These are phyloP conservation scores for Apeltes quadracus DNA, from an alignment of 2,113 vertebrate species.

Conservation along the genomic window DNA sequence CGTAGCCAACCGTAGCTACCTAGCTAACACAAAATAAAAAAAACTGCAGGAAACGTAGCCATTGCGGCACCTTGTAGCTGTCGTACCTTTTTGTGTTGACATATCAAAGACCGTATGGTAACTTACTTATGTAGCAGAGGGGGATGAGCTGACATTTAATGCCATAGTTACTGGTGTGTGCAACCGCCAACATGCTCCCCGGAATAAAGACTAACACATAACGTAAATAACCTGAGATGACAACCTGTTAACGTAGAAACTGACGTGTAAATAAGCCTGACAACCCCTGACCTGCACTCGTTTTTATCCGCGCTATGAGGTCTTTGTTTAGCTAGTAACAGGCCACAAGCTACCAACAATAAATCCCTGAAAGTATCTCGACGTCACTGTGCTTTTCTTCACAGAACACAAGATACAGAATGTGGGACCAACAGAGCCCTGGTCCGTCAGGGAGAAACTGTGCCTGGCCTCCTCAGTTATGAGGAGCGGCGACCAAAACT, in stretches of 20 bases:
- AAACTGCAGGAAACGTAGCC: fast-evolving
- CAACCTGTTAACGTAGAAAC: neutral
- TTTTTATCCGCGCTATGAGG: neutral
- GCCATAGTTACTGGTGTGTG: neutral
- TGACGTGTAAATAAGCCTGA: neutral
- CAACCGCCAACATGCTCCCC: neutral
- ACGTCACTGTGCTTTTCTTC: neutral
- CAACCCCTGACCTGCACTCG: neutral
- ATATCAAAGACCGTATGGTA: neutral
- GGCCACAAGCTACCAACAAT: neutral
- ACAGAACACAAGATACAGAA: conserved; percentile 95
- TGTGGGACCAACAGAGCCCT: conserved; percentile 94
- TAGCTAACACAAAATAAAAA: neutral
- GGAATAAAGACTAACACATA: neutral
- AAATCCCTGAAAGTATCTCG: neutral
- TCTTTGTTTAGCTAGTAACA: neutral
- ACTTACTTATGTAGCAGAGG: too few relatives aligned
- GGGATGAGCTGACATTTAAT: neutral
- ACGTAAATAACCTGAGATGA: neutral
- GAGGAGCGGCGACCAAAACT: conserved; percentile 99
- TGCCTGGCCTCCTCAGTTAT: conserved; percentile 98
- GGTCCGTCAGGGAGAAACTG: conserved; percentile 96
- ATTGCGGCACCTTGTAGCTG: too few relatives aligned
- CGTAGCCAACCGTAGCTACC: neutral
- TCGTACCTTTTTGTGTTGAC: too few relatives aligned